These are phyloP conservation scores for Danaus chrysippus DNA, from an alignment of 2,888 invertebrate genomes.

Conservation along the genomic window DNA sequence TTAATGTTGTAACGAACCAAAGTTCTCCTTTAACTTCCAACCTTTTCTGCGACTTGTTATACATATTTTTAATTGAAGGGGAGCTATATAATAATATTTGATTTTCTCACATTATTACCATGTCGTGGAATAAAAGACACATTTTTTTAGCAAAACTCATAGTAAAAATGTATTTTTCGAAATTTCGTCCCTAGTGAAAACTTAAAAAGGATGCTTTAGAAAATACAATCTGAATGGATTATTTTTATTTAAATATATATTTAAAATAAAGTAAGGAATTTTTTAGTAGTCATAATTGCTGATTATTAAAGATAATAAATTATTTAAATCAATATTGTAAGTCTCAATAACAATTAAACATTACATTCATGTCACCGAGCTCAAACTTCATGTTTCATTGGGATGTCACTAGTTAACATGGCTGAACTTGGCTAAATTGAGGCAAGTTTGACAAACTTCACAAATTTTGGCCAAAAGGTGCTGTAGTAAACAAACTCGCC, in stretches of 20 bases:
- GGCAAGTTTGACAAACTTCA: constrained; percentile 26
- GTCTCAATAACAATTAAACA: constrained; percentile 55
- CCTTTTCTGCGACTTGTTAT: not conserved
- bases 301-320: not conserved
- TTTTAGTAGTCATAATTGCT: too few relatives aligned
- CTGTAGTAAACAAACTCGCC: constrained; percentile 61
- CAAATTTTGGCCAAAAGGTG: constrained; percentile 66
- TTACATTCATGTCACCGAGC: constrained; percentile 39
- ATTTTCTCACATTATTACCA: too few relatives aligned
- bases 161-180: too few relatives aligned
- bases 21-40: not conserved
- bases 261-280: too few relatives aligned
- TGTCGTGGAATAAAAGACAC: too few relatives aligned
- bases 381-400: constrained; percentile 55
- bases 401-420: constrained; percentile 33
- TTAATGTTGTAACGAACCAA: not conserved
- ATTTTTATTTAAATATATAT: too few relatives aligned
- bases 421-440: constrained; percentile 19
- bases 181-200: too few relatives aligned
- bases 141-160: too few relatives aligned
- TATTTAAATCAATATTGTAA: constrained; percentile 28
- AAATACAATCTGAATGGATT: too few relatives aligned
- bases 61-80: not conserved
- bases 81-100: too few relatives aligned
- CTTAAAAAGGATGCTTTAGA: too few relatives aligned